These are phyloP conservation scores for Sphaerodactylus townsendi DNA, from an alignment of 2,113 vertebrate species.

Conservation along the genomic window DNA sequence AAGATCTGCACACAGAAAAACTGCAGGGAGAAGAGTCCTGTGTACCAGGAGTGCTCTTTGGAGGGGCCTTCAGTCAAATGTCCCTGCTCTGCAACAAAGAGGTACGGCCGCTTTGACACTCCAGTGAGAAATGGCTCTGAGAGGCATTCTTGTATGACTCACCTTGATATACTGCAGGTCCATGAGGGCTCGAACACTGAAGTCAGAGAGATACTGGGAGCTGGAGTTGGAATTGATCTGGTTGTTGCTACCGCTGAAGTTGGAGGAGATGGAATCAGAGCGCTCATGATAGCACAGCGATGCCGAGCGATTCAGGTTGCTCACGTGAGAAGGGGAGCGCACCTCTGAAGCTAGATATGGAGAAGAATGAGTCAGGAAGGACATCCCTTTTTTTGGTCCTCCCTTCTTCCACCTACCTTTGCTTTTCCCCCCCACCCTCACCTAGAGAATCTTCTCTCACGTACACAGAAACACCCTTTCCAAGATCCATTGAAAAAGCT, in stretches of 20 bases:
- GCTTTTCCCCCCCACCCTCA: background rate
- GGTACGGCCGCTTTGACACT: background rate
- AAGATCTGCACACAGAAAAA: too few species aligned
- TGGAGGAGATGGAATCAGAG: slow-evolving; percentile 73
- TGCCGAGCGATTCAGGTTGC: slow-evolving; percentile 86
- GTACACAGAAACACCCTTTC: background rate
- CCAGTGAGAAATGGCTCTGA: background rate
- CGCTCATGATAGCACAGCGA: slow-evolving; percentile 87
- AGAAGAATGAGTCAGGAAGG: background rate
- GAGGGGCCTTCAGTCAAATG: too few species aligned
- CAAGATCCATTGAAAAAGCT: background rate
- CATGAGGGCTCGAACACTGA: slow-evolving; percentile 88
- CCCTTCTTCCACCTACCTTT: too few species aligned
- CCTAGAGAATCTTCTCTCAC: background rate
- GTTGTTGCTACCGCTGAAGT: slow-evolving; percentile 75
- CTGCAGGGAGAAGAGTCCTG: too few species aligned
- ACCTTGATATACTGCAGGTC: slow-evolving; percentile 96
- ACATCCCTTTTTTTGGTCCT: too few species aligned
- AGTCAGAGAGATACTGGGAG: slow-evolving; percentile 88
- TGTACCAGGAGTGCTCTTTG: too few species aligned
- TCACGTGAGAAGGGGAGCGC: slow-evolving; percentile 84
- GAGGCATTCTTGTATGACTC: slow-evolving; percentile 19
- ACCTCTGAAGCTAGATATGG: slow-evolving; percentile 74
- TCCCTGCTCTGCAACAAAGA: too few species aligned
- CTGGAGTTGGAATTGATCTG: slow-evolving; percentile 75